phyloP scores from a whole-genome alignment of 1,140 invertebrate species.

The Drosophila sproati region DNA sequence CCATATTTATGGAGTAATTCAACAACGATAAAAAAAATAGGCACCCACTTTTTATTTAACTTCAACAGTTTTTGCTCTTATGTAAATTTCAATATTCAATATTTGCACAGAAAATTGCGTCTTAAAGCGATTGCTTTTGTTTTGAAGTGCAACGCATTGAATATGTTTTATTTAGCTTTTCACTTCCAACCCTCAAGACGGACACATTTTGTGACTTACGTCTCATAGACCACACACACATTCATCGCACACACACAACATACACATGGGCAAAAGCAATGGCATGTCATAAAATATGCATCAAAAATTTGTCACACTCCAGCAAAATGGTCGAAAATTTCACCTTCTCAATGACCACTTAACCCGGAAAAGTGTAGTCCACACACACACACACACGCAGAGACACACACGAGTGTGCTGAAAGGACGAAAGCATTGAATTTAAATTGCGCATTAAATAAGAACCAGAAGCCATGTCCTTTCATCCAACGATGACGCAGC shows the following conservation, averaged over 20 bases:
- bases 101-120: conserved; percentile 69
- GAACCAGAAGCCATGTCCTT: conserved; percentile 50
- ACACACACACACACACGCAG: conserved; percentile 6
- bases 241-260: conserved; percentile 4
- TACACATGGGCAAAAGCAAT: conserved; percentile 19
- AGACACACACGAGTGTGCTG: conserved; percentile 24
- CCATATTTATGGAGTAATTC: conserved; percentile 15
- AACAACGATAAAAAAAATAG: conserved; percentile 5
- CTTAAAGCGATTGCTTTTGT: conserved; percentile 55
- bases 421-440: conserved; percentile 64
- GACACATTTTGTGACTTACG: conserved; percentile 14
- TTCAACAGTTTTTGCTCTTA: conserved; percentile 37
- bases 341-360: conserved; percentile 78
- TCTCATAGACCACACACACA: conserved; percentile 25
- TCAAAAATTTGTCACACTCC: conserved; percentile 78
- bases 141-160: conserved; percentile 19
- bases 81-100: conserved; percentile 67
- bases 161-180: conserved; percentile 18
- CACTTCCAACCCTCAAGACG: background rate
- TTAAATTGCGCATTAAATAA: conserved; percentile 79
- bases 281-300: conserved; percentile 72
- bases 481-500: conserved; percentile 26
- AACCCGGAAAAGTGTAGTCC: conserved; percentile 58
- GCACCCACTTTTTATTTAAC: conserved; percentile 7
- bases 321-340: conserved; percentile 65